These are phyloP conservation scores for Galeopsomyia nigrocyanea DNA, from an alignment of 2,888 invertebrate genomes.

Conservation along the genomic window DNA sequence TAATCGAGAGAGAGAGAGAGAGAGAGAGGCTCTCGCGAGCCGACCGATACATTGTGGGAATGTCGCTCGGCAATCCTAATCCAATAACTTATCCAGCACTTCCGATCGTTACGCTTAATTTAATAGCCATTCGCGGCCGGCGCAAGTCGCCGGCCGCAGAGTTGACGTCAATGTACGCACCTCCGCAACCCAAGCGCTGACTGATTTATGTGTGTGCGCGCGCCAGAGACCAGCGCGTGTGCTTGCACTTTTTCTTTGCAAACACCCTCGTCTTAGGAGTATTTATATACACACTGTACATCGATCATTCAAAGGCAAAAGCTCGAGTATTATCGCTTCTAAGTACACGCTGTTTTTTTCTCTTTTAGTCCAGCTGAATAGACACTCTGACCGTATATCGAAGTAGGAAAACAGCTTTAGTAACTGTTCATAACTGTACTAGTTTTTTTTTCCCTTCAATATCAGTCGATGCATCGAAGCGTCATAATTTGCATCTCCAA, in stretches of 20 bases:
- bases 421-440: too few species aligned
- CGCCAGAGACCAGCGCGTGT: background rate
- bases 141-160: background rate
- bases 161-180: conserved; percentile 12
- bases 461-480: too few species aligned
- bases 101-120: conserved; percentile 48
- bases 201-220: conserved; percentile 41
- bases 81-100: conserved; percentile 52
- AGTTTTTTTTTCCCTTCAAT: too few species aligned
- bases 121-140: conserved; percentile 38
- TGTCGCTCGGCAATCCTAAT: conserved; percentile 54
- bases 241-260: conserved; percentile 34
- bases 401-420: too few species aligned
- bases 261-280: background rate
- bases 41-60: conserved; percentile 52
- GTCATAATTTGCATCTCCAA: too few species aligned
- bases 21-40: conserved; percentile 12
- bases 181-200: conserved; percentile 19
- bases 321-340: conserved; percentile 29
- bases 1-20: too few species aligned
- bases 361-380: too few species aligned
- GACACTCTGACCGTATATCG: too few species aligned
- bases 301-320: conserved; percentile 44
- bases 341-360: background rate
- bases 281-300: conserved; percentile 8